Evolutionary conservation across 2,888 invertebrate genomes (phyloP), one percentile per base, ranked within the genome.

Genomic region (Iselma pallidipennis): DNA sequence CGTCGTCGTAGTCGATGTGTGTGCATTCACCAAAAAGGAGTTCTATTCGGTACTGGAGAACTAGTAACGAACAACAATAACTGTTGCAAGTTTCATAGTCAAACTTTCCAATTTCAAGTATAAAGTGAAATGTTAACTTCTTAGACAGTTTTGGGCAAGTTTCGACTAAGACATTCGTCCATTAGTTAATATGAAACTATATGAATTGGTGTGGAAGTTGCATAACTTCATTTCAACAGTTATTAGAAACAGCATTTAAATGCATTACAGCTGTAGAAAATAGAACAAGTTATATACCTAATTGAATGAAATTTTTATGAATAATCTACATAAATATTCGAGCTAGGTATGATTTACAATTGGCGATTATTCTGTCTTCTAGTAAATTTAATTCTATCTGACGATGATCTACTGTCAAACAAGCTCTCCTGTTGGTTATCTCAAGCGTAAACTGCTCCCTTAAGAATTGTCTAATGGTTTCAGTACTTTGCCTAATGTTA

Each of bases 51-150:
- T 71, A 73, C 67, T 73, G 70, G 63, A 63, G 66, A 63, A 72
- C 71, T 73, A 72, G 71, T 68, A 73, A 70, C 71, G 71, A 74
- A 72, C 74, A 72, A 73, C 70, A 73, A 70, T 73, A 71, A 74
- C 73, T 73, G 74, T 53, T 60, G 53, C 53, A 66, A 73, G 66
- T 63, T 57, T 66, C 69, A 66, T 63, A 58, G 63, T 65, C 67
- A 59, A 71, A 73, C 69, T 74, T 73, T 67, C 66, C 71, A 68
- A 71, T 73, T 69, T 67, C 68, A 69, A 71, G 72, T 71, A 68
- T 71, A 71, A 71, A 73, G 72, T 73, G 72, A 71, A 71, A 74
- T 68, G 74, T 72, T 74, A 70, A 52, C 52, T 52, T 52, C 31
- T 31, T 31, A 31, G 52, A 52, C 52, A 52, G 31, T 52, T 52